phyloP scores from a whole-genome alignment of 2,888 invertebrate genomes.

The Rosalia funebris region DNA sequence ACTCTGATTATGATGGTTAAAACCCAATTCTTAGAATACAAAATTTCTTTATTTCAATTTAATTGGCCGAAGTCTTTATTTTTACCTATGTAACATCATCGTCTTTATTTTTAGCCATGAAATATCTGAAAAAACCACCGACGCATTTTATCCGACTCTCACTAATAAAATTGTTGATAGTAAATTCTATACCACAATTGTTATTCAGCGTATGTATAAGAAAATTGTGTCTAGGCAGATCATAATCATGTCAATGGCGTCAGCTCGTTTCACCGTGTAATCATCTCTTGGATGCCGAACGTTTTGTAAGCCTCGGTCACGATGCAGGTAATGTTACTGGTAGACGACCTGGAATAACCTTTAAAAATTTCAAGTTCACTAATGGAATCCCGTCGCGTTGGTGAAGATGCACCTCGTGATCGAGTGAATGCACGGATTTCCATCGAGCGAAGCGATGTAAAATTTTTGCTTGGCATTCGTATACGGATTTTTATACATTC shows the following conservation, averaged over 20 bases:
- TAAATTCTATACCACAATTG: too few species aligned
- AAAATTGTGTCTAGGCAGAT: not conserved
- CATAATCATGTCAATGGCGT: not conserved
- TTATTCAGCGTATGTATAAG: too few species aligned
- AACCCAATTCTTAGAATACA: too few species aligned
- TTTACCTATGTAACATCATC: too few species aligned
- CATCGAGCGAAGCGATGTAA: not conserved
- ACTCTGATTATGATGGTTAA: too few species aligned
- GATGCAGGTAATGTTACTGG: slow-evolving; percentile 17
- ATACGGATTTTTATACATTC: slow-evolving; percentile 5
- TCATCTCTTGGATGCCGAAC: slow-evolving; percentile 1
- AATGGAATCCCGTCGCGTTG: slow-evolving; percentile 35
- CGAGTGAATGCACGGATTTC: slow-evolving; percentile 16
- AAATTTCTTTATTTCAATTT: too few species aligned
- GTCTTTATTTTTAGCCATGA: too few species aligned
- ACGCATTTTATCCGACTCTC: too few species aligned
- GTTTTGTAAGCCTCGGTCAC: slow-evolving; percentile 6
- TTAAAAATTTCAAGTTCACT: slow-evolving; percentile 47
- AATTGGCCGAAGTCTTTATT: too few species aligned
- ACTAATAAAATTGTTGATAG: too few species aligned
- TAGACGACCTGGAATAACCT: slow-evolving; percentile 45
- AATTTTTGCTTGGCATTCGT: too few species aligned
- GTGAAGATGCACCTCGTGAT: slow-evolving; percentile 27
- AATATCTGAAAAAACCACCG: too few species aligned
- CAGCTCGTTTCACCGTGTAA: not conserved